phyloP scores from a whole-genome alignment of 1,140 invertebrate species.

The Dinothrombium tinctorium region DNA sequence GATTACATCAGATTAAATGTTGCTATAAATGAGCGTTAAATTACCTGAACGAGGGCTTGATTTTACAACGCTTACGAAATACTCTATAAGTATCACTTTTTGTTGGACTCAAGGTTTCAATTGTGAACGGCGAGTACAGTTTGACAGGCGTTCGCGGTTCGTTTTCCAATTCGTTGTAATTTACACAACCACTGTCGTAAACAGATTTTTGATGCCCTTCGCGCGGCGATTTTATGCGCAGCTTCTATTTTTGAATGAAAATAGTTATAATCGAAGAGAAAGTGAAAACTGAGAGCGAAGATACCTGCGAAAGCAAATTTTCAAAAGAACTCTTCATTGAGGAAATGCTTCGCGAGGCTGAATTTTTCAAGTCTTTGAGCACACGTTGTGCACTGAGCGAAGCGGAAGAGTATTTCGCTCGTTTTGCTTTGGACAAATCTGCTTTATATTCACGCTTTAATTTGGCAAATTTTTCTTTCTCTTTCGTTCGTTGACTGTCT shows the following conservation, averaged over 20 bases:
- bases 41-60: neutral
- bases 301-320: no score
- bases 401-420: constrained; percentile 1
- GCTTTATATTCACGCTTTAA: constrained; percentile 1
- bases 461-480: constrained; percentile 1
- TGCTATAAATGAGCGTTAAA: no score
- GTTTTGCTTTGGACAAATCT: neutral
- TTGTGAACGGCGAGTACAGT: constrained; percentile 9
- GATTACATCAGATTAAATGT: no score
- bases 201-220: neutral
- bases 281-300: no score
- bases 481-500: neutral
- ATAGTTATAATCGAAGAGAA: no score
- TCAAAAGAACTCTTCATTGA: no score
- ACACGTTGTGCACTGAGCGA: neutral
- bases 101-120: constrained; percentile 9
- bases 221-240: neutral
- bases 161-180: neutral
- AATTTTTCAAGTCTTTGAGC: neutral
- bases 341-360: no score
- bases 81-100: constrained; percentile 3
- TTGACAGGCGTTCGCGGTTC: constrained; percentile 9
- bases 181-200: neutral
- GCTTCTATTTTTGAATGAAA: no score
- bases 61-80: neutral